Percentiles rank a stretch among this genome's conserved stretches.
phyloP scores from a whole-genome alignment of 2,888 invertebrate species.

The Ganaspis brasiliensis region DNA sequence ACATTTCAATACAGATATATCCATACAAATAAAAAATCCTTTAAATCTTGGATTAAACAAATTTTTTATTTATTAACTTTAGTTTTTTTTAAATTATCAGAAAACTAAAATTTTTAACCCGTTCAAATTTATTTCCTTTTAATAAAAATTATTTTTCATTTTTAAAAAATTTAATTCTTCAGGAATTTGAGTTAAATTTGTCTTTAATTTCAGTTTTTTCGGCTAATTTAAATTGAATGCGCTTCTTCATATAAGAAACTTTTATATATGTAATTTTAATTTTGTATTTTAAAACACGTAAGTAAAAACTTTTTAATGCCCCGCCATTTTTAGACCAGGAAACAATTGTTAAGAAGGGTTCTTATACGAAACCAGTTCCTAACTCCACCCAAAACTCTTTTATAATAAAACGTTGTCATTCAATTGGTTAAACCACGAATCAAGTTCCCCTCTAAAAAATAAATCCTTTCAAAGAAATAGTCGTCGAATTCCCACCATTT shows the following conservation, averaged over 20 bases:
- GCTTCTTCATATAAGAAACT: no score
- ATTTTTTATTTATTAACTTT: no score
- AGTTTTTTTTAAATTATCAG: no score
- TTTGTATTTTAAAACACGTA: no score
- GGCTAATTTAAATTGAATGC: no score
- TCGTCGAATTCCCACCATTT: not conserved
- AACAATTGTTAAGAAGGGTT: slow-evolving; percentile 16
- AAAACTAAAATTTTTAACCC: no score
- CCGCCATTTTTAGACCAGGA: slow-evolving; percentile 11
- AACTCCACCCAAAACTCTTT: slow-evolving; percentile 65
- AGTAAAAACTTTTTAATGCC: not conserved
- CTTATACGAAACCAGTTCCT: slow-evolving; percentile 65
- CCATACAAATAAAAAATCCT: not conserved
- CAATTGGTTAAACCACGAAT: slow-evolving; percentile 30
- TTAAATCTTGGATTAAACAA: not conserved
- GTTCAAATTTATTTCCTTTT: no score
- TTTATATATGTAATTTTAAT: no score
- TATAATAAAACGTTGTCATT: slow-evolving; percentile 6
- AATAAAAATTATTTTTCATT: no score
- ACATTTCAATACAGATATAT: not conserved
- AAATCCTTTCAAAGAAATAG: not conserved
- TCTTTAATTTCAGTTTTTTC: no score
- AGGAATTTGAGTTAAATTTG: no score
- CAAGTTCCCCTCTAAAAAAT: slow-evolving; percentile 19
- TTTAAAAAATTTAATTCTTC: no score